These are phyloP conservation scores for Drosophila koepferae DNA, from an alignment of 2,888 invertebrate species.

Conservation along the genomic window DNA sequence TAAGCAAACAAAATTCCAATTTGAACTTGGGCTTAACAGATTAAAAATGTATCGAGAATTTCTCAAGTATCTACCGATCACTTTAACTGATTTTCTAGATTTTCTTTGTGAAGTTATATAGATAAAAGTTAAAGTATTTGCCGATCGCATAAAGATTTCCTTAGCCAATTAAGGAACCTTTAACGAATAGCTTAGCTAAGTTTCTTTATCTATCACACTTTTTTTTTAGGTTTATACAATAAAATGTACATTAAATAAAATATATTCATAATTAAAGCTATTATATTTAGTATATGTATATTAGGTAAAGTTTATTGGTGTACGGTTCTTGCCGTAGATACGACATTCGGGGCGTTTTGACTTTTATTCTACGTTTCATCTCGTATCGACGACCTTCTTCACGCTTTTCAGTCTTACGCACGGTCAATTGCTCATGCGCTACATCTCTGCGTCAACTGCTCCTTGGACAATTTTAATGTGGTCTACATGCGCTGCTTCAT, in stretches of 20 bases:
- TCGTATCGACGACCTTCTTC: conserved; percentile 16
- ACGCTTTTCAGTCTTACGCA: conserved; percentile 26
- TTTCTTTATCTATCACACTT: not conserved
- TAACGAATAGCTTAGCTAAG: not conserved
- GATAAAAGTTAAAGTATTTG: not conserved
- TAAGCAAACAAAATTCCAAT: too few relatives aligned
- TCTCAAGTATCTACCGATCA: too few relatives aligned
- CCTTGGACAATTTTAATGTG: conserved; percentile 46
- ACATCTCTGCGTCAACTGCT: conserved; percentile 29
- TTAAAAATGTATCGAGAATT: too few relatives aligned
- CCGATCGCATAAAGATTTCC: not conserved
- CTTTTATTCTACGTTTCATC: conserved; percentile 22
- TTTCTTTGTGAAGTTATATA: not conserved
- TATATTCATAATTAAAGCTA: not conserved
- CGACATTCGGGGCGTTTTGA: conserved; percentile 12
- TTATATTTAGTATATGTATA: not conserved
- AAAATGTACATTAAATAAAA: not conserved
- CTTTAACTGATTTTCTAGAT: not conserved
- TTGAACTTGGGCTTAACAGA: too few relatives aligned
- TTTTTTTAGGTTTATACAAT: not conserved
- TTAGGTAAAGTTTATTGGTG: conserved; percentile 27
- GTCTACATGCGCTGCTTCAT: conserved; percentile 59
- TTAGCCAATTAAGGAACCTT: not conserved
- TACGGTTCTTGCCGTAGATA: conserved; percentile 16
- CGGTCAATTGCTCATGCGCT: conserved; percentile 33